Evolutionary conservation across 2,888 invertebrate species (phyloP).

Genomic region (Leptopilina syphax): DNA sequence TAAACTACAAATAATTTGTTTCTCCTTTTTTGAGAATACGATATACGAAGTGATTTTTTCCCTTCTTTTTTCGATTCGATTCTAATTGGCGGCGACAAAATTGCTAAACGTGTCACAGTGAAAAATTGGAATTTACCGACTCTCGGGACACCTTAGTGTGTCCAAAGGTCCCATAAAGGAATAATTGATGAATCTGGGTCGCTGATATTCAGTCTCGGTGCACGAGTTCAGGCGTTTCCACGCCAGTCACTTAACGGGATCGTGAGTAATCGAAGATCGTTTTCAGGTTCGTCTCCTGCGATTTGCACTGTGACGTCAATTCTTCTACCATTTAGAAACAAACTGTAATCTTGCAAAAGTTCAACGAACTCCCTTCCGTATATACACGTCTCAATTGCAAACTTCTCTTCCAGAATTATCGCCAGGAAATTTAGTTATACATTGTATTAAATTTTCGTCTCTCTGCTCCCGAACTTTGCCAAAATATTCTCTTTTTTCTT

Average conservation of each 20-base stretch:
- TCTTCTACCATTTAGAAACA: conserved; percentile 24
- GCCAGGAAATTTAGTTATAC: too few species aligned
- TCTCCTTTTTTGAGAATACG: too few species aligned
- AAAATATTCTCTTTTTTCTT: too few species aligned
- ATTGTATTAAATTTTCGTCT: too few species aligned
- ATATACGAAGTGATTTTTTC: too few species aligned
- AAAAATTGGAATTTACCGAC: conserved; percentile 10
- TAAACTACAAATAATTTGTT: too few species aligned
- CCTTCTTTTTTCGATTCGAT: too few species aligned
- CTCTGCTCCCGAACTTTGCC: too few species aligned
- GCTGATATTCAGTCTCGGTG: conserved; percentile 35
- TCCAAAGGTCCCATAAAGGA: conserved; percentile 12
- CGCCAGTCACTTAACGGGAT: conserved; percentile 66
- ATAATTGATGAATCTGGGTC: conserved; percentile 39
- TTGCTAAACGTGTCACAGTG: neutral
- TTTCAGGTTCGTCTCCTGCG: conserved; percentile 30
- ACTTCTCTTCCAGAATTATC: neutral
- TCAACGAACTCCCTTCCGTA: neutral
- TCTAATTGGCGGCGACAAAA: too few species aligned
- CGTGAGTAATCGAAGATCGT: conserved; percentile 62
- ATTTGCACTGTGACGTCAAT: conserved; percentile 24
- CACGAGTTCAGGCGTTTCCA: conserved; percentile 38
- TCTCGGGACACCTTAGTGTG: neutral
- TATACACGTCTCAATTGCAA: neutral
- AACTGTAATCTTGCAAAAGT: conserved; percentile 26